Evolutionary conservation across 2,888 invertebrate genomes (phyloP).

Genomic region (Rapana venosa): DNA sequence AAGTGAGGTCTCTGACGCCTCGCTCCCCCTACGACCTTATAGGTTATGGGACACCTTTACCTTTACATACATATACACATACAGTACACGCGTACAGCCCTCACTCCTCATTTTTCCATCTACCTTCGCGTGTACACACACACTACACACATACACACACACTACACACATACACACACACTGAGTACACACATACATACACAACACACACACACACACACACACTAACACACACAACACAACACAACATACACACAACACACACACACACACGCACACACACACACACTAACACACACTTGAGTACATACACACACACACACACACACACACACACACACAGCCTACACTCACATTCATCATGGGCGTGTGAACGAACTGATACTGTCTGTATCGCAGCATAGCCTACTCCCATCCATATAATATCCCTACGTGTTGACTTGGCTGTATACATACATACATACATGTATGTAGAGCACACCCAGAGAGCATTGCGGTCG

Average conservation of each 20-base stretch:
- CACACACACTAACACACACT: background rate
- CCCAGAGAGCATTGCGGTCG: background rate
- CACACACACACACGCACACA: background rate
- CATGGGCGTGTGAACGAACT: no score
- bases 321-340: conserved; percentile 18
- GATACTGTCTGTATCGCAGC: no score
- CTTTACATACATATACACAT: background rate
- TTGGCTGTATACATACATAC: background rate
- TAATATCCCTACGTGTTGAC: no score
- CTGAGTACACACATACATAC: background rate
- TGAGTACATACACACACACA: background rate
- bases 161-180: background rate
- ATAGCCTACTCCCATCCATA: no score
- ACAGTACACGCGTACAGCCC: background rate
- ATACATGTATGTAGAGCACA: background rate
- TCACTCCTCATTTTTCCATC: background rate
- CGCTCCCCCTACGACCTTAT: no score
- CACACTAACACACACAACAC: background rate
- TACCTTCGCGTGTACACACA: background rate
- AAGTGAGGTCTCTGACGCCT: no score
- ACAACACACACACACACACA: conserved; percentile 13
- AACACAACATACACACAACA: background rate
- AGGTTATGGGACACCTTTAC: no score
- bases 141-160: background rate
- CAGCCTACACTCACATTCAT: background rate